Evolutionary conservation across 2,888 invertebrate genomes (phyloP), one percentile per base, ranked within the genome.

Genomic region (Ypsolopha scabrella): DNA sequence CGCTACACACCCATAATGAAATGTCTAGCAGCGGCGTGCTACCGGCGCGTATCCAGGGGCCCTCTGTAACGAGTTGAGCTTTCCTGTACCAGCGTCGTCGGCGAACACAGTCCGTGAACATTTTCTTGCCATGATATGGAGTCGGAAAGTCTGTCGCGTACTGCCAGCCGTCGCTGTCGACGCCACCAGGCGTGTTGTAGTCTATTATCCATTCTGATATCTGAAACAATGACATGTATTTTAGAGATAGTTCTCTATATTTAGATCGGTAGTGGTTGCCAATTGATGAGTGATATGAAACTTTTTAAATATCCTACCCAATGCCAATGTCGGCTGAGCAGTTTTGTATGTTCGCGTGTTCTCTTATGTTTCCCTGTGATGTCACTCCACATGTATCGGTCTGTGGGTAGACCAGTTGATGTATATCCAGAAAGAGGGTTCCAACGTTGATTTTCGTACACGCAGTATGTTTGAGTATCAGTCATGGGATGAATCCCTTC

Each of bases 401-500:
- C 95, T 0, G 95, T 95, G 33, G 96, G 95, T 50, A 96, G 81
- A 13, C 95, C 94, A 58, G 94, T 92, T 2, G 94, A 91, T 1
- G 95, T 94, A 66, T 95, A 97, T 6, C 96, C 96, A 55, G 94
- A 93, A 3, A 97, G 88, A 0, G 96, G 96, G 87, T 96, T 96
- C 97, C 97, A 97, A 54, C 96, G 87, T 77, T 97, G 97, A 72
- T 97, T 97, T 82, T 97, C 97, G 72, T 96, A 97, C 11, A 96
- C 94, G 65, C 93, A 93, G 70, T 94, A 94, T 60, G 92, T 93
- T 74, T 95, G 93, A 9, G 93, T 92, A 72, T 97, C 97, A 11
- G 91, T 89, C 93, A 96, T 95, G 6, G 92, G 70, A 72, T 94
- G 73, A 50, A 86, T 74, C n/a, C 81, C 81, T 53, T 85, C 85